A percentile compares a stretch with the other conserved stretches of the same genome.
phyloP scores from a whole-genome alignment of 1,140 invertebrate species.

The Anadara kagoshimensis region DNA sequence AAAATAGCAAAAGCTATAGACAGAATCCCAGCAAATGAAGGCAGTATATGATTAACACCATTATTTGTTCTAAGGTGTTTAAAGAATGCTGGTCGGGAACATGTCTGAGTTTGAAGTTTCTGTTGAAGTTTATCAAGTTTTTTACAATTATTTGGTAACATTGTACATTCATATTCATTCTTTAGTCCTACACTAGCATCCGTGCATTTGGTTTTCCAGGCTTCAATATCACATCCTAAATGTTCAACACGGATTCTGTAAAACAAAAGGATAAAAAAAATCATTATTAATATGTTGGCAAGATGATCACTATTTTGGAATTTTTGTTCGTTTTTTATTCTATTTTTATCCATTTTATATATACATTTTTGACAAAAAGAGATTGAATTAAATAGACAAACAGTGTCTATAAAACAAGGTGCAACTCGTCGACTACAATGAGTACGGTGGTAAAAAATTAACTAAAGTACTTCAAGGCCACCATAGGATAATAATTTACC shows the following conservation, averaged over 20 bases:
- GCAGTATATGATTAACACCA: too few relatives aligned
- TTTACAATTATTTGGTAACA: slow-evolving; percentile 37
- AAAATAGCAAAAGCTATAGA: too few relatives aligned
- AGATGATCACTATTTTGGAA: background rate
- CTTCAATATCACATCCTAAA: slow-evolving; percentile 35
- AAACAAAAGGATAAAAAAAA: background rate
- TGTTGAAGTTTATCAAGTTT: slow-evolving; percentile 21
- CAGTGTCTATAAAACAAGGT: too few relatives aligned
- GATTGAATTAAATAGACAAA: too few relatives aligned
- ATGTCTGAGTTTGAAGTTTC: too few relatives aligned
- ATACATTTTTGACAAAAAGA: background rate
- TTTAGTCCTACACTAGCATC: slow-evolving; percentile 34
- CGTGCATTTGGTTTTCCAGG: slow-evolving; percentile 34
- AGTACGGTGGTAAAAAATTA: too few relatives aligned
- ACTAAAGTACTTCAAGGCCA: too few relatives aligned
- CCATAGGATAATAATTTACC: too few relatives aligned
- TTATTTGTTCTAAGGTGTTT: too few relatives aligned
- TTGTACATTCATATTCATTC: slow-evolving; percentile 39
- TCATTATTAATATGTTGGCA: background rate
- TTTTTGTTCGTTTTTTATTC: background rate
- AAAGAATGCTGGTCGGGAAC: too few relatives aligned
- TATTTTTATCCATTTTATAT: background rate
- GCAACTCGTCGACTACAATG: too few relatives aligned
- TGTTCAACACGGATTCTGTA: slow-evolving; percentile 29
- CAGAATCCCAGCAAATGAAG: too few relatives aligned